Percentiles rank a stretch among this genome's conserved stretches.
phyloP scores from a whole-genome alignment of 1,140 invertebrate genomes.

The Papilio xuthus region DNA sequence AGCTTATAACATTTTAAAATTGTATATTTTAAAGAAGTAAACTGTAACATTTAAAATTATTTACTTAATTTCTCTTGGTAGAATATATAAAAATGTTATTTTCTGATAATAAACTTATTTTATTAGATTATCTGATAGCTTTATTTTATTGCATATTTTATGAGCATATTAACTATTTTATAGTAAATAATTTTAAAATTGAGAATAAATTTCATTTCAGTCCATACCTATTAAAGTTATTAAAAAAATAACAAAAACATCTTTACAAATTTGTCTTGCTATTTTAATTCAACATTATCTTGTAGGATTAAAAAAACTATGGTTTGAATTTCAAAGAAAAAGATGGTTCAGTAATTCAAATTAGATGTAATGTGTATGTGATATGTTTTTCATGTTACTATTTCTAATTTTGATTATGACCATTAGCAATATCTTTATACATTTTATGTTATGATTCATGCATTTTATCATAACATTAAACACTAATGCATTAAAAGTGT shows the following conservation, averaged over 20 bases:
- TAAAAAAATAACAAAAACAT: too few relatives aligned
- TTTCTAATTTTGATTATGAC: background rate
- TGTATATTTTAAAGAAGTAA: background rate
- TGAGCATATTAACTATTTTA: background rate
- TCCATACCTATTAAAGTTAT: too few relatives aligned
- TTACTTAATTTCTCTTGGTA: background rate
- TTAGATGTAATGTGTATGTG: too few relatives aligned
- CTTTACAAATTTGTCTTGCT: too few relatives aligned
- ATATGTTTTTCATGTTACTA: background rate
- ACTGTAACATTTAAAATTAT: background rate
- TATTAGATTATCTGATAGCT: background rate
- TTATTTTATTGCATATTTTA: background rate
- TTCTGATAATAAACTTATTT: background rate
- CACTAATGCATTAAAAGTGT: conserved; percentile 22
- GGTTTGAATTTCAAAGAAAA: too few relatives aligned
- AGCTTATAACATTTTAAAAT: background rate
- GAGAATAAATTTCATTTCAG: too few relatives aligned
- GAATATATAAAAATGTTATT: background rate
- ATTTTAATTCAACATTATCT: too few relatives aligned
- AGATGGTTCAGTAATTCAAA: too few relatives aligned
- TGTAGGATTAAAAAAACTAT: too few relatives aligned
- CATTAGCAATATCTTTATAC: background rate
- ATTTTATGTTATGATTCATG: background rate
- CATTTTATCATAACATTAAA: conserved; percentile 1
- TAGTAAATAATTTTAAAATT: too few relatives aligned